phyloP scores from a whole-genome alignment of 2,797 vertebrate genomes.

The Notolabrus celidotus region DNA sequence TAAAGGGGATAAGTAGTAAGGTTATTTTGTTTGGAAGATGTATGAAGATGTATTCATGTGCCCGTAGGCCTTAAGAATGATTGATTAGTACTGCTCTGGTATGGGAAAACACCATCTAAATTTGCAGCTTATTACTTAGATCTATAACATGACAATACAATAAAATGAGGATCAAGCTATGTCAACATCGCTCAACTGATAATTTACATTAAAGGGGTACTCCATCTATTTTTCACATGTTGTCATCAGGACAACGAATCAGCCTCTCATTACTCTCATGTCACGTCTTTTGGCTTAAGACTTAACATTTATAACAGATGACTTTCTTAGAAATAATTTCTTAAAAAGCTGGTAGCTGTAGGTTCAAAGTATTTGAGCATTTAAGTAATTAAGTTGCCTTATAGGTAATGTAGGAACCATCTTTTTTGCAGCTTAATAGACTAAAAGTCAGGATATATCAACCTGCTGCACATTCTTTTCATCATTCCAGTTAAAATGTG shows the following conservation, averaged over 20 bases:
- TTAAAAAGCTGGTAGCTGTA: too few relatives aligned
- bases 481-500: background rate
- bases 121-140: conserved; percentile 36
- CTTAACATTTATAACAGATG: too few relatives aligned
- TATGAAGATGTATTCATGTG: conserved; percentile 40
- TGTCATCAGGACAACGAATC: too few relatives aligned
- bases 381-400: background rate
- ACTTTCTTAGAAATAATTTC: too few relatives aligned
- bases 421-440: background rate
- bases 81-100: conserved; percentile 16
- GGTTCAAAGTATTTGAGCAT: background rate
- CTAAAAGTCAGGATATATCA: background rate
- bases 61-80: conserved; percentile 28
- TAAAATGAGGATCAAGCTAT: conserved; percentile 6
- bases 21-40: conserved; percentile 33
- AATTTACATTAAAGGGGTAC: conserved; percentile 13
- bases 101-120: conserved; percentile 11
- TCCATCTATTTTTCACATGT: conserved; percentile 3
- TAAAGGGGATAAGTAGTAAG: conserved; percentile 45
- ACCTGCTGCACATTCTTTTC: background rate
- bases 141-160: conserved; percentile 16
- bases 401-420: conserved; percentile 15
- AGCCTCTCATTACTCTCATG: too few relatives aligned
- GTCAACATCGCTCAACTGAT: background rate
- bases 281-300: background rate